Conservation (phyloP, 92 coral and sea anemone species). For the Plumapathes pennacea region DNA sequence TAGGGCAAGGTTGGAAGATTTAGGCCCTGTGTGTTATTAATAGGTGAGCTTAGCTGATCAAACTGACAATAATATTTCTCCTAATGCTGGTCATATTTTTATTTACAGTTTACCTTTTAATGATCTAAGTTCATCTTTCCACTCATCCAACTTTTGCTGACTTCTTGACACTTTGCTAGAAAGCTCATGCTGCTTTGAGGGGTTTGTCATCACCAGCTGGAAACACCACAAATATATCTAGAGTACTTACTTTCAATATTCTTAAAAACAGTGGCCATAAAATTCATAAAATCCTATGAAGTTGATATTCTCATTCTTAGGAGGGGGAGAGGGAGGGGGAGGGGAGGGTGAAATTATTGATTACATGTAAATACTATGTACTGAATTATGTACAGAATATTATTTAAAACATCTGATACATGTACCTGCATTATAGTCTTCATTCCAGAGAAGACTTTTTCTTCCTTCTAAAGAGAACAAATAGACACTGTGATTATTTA, state of each 20-base stretch:
- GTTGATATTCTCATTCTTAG: too few relatives aligned
- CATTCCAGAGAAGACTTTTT: conserved; percentile 83
- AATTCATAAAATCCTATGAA: too few relatives aligned
- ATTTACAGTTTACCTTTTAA: conserved; percentile 34
- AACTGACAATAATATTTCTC: too few relatives aligned
- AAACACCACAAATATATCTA: not conserved
- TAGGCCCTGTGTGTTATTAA: too few relatives aligned
- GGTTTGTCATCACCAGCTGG: conserved; percentile 67
- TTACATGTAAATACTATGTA: not conserved
- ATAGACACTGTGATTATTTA: too few relatives aligned
- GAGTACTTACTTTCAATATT: too few relatives aligned
- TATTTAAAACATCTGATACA: too few relatives aligned
- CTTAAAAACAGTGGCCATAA: too few relatives aligned
- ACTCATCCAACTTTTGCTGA: conserved; percentile 72
- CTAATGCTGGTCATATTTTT: too few relatives aligned
- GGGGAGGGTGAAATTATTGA: not conserved
- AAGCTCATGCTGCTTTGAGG: conserved; percentile 69
- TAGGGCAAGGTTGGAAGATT: too few relatives aligned
- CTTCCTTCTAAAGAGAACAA: conserved; percentile 65
- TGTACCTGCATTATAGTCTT: conserved; percentile 85
- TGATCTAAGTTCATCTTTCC: conserved; percentile 53
- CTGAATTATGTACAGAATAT: not conserved
- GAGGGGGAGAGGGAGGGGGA: not conserved
- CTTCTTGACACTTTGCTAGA: conserved; percentile 67
- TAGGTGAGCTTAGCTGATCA: too few relatives aligned